A percentile compares a stretch with the other conserved stretches of the same genome.
Conservation (phyloP, 2,113 vertebrate genomes). For the Campylorhamphus procurvoides region DNA sequence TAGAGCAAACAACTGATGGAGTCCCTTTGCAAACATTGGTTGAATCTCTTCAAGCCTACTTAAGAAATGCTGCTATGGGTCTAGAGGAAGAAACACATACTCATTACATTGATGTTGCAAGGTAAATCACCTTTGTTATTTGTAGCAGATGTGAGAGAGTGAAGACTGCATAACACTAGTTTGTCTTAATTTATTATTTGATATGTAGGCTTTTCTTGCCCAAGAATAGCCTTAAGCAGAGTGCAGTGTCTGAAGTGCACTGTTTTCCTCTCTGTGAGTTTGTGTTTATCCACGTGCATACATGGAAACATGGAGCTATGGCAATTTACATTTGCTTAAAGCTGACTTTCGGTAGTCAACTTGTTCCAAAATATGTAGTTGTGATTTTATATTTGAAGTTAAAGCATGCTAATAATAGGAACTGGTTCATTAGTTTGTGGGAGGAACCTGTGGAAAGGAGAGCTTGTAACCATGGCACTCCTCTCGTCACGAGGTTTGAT, state of each 20-base stretch:
- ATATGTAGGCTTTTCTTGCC: neutral
- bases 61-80: conserved; percentile 85
- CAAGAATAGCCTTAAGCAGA: neutral
- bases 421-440: neutral
- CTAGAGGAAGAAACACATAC: conserved; percentile 87
- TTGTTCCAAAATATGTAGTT: neutral
- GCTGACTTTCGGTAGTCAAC: neutral
- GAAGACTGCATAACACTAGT: neutral
- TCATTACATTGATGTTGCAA: conserved; percentile 92
- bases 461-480: neutral
- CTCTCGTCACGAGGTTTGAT: neutral
- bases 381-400: neutral
- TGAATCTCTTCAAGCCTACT: conserved; percentile 87
- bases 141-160: neutral
- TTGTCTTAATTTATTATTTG: neutral
- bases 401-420: neutral
- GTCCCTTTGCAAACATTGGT: conserved; percentile 87
- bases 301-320: neutral
- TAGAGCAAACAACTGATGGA: conserved; percentile 93
- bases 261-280: rapidly evolving
- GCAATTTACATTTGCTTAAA: neutral
- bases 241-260: neutral
- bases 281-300: rapidly evolving
- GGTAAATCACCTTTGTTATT: conserved; percentile 64
- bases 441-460: neutral